Evolutionary conservation across 2,113 vertebrate genomes (phyloP).

Genomic region (Ptilorrhoa leucosticta): DNA sequence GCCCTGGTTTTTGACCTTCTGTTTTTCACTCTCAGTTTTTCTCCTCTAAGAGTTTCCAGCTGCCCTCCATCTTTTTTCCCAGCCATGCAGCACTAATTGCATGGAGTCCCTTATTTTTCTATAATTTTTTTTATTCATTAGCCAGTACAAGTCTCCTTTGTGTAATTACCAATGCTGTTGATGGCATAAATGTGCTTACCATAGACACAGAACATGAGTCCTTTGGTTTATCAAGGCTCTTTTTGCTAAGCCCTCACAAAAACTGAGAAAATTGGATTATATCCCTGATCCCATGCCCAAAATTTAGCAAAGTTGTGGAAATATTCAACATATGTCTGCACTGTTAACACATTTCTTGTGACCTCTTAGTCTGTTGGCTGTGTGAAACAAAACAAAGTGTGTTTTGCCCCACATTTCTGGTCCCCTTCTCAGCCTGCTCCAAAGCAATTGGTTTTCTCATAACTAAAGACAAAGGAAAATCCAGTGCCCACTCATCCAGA

Average conservation of each 20-base stretch:
- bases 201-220: background rate
- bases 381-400: background rate
- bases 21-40: background rate
- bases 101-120: background rate
- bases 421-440: background rate
- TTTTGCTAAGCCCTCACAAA: background rate
- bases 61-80: background rate
- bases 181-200: background rate
- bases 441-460: background rate
- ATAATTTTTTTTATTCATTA: background rate
- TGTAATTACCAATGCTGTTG: background rate
- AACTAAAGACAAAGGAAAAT: background rate
- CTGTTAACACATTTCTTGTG: background rate
- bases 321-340: background rate
- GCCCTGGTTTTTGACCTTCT: background rate
- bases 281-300: background rate
- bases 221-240: background rate
- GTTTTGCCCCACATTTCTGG: background rate
- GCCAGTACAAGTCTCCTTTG: background rate
- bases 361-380: background rate
- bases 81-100: background rate
- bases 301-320: background rate
- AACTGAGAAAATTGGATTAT: background rate
- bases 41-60: background rate
- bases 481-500: background rate